Evolutionary conservation across 2,113 vertebrate species (phyloP).

Genomic region (Ivindomyrus marchei): DNA sequence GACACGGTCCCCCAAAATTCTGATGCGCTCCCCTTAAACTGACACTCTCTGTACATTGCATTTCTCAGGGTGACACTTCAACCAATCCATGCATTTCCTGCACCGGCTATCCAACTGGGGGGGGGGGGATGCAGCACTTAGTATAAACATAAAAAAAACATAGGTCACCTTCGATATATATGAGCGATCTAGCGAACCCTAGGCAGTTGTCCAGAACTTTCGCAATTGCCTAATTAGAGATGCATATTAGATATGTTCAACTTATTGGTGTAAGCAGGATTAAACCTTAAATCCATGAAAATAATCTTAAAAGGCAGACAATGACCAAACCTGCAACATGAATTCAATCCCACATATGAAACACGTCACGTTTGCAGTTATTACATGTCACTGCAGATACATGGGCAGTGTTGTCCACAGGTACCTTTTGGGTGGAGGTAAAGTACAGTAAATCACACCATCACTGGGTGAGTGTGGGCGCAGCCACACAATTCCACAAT

Average conservation of each 20-base stretch:
- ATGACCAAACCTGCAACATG: background rate
- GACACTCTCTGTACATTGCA: background rate
- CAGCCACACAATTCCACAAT: background rate
- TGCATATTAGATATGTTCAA: background rate
- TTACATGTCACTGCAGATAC: background rate
- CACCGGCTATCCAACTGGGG: background rate
- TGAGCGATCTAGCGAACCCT: background rate
- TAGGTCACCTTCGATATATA: background rate
- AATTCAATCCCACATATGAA: background rate
- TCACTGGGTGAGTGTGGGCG: background rate
- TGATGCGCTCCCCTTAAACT: background rate
- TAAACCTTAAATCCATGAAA: background rate
- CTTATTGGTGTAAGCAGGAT: background rate
- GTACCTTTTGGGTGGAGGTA: background rate
- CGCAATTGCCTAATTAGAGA: background rate
- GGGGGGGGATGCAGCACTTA: background rate
- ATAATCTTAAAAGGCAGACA: background rate
- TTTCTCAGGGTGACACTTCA: background rate
- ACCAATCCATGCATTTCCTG: background rate
- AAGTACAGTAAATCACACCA: background rate
- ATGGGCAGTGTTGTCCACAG: background rate
- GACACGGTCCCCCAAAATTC: background rate
- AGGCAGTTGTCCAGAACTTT: background rate
- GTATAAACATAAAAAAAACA: background rate
- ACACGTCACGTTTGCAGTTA: background rate